These are phyloP conservation scores for Drosophila silvestris DNA, from an alignment of 2,888 invertebrate species.

Conservation along the genomic window DNA sequence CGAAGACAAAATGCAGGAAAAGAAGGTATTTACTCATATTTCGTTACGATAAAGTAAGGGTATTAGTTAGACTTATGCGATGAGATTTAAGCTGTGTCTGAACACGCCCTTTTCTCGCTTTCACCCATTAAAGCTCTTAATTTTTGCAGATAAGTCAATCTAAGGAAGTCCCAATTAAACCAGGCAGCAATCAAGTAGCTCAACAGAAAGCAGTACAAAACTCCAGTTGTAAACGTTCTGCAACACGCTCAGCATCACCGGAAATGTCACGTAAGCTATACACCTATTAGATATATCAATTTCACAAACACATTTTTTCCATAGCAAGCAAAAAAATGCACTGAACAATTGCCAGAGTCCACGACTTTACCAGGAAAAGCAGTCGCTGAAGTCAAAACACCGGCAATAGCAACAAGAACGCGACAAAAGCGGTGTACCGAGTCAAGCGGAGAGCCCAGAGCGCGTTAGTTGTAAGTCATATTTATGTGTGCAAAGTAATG, in stretches of 20 bases:
- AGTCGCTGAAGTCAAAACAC: background rate
- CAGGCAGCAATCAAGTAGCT: background rate
- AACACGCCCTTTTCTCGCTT: background rate
- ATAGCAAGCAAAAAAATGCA: constrained; percentile 13
- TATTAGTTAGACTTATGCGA: background rate
- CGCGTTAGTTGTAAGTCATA: constrained; percentile 16
- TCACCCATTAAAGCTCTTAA: background rate
- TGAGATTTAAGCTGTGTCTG: background rate
- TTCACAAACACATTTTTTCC: background rate
- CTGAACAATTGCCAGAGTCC: background rate
- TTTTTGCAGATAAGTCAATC: background rate
- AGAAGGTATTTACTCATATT: constrained; percentile 12
- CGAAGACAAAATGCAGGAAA: background rate
- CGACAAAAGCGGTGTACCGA: background rate
- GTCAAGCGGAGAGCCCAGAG: background rate
- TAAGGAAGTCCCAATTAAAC: background rate
- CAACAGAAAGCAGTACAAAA: background rate
- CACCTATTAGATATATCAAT: background rate
- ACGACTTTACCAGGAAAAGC: background rate
- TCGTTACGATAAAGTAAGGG: background rate
- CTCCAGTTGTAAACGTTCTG: background rate
- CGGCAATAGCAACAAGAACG: background rate
- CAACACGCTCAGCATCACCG: background rate
- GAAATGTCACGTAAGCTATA: constrained; percentile 11
- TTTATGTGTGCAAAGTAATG: background rate